Percentiles rank a stretch among this genome's conserved stretches.
These are phyloP conservation scores for Lottia gigantea DNA, from an alignment of 2,888 invertebrate genomes.

Conservation along the genomic window DNA sequence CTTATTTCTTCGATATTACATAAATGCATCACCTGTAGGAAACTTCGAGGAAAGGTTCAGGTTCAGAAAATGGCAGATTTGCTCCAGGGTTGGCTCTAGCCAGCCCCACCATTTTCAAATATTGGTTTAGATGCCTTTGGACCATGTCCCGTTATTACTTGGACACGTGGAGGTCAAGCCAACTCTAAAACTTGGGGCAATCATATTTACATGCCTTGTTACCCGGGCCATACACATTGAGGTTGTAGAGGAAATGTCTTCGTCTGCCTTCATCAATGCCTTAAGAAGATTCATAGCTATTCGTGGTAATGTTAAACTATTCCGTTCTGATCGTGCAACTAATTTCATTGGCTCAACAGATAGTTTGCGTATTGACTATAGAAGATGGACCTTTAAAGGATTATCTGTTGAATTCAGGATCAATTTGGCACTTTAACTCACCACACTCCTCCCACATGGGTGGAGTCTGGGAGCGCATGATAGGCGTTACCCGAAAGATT, in stretches of 20 bases:
- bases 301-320: neutral
- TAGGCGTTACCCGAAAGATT: slow-evolving; percentile 29
- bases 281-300: slow-evolving; percentile 31
- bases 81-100: slow-evolving; percentile 26
- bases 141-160: slow-evolving; percentile 29
- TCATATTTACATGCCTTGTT: slow-evolving; percentile 34
- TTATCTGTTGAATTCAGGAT: neutral
- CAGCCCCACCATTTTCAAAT: slow-evolving; percentile 27
- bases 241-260: slow-evolving; percentile 33
- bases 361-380: neutral
- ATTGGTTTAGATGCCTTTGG: slow-evolving; percentile 36
- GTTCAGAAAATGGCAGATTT: slow-evolving; percentile 35
- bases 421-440: slow-evolving; percentile 32
- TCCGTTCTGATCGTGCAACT: neutral
- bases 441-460: too few relatives aligned
- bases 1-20: slow-evolving; percentile 24
- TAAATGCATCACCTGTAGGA: slow-evolving; percentile 26
- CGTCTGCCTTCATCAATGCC: slow-evolving; percentile 37
- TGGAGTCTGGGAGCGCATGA: slow-evolving; percentile 37
- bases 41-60: slow-evolving; percentile 21
- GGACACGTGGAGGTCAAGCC: slow-evolving; percentile 32
- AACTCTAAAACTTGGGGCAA: slow-evolving; percentile 34
- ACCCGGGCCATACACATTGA: slow-evolving; percentile 38
- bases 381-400: slow-evolving; percentile 4
- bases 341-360: neutral